Conservation (phyloP, 2,888 invertebrate species). For the Spatulosminthurus flaviceps region DNA sequence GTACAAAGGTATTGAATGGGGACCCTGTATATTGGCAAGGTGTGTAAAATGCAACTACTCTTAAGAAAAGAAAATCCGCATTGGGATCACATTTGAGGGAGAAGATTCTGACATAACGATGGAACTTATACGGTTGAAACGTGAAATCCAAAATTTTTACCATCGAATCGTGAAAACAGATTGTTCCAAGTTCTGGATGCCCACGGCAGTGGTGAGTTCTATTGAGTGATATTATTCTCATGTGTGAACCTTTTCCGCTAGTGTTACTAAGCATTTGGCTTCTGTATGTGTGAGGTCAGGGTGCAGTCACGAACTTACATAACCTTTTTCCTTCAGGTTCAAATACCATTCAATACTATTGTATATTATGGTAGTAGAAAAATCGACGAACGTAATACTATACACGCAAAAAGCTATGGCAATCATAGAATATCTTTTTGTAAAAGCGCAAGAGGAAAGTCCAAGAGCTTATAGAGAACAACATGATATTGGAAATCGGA, state of each 20-base stretch:
- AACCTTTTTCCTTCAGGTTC: too few species aligned
- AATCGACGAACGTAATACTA: too few species aligned
- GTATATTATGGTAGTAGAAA: too few species aligned
- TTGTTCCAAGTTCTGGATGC: neutral
- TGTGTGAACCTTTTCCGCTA: neutral
- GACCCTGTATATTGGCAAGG: neutral
- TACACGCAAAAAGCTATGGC: neutral
- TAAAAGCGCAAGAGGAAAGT: neutral
- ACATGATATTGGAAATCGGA: constrained; percentile 61
- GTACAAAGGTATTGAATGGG: too few species aligned
- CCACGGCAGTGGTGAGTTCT: neutral
- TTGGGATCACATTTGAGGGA: neutral
- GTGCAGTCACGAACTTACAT: neutral
- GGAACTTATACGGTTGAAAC: neutral
- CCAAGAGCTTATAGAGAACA: neutral
- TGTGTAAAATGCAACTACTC: neutral
- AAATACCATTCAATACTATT: too few species aligned
- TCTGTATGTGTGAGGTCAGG: constrained; percentile 11
- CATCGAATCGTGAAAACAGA: neutral
- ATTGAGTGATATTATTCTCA: too few species aligned
- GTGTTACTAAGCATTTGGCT: neutral
- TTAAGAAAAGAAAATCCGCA: neutral
- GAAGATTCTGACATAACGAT: neutral
- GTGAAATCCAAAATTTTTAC: neutral
- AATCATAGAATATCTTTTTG: neutral